phyloP scores from a whole-genome alignment of 2,113 vertebrate genomes.

The Peromyscus californicus region DNA sequence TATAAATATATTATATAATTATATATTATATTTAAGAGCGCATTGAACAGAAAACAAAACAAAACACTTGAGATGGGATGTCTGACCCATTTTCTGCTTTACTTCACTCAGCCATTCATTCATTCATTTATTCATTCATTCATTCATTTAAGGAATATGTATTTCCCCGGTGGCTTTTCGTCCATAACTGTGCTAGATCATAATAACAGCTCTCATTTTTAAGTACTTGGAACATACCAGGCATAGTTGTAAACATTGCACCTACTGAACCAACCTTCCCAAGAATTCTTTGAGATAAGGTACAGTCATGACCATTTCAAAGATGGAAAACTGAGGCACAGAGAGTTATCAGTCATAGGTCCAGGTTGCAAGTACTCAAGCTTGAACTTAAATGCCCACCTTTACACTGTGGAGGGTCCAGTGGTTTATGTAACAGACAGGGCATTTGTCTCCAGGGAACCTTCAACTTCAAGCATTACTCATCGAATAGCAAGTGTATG shows the following conservation, averaged over 20 bases:
- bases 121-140: background rate
- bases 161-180: background rate
- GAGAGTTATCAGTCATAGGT: background rate
- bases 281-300: background rate
- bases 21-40: background rate
- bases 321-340: background rate
- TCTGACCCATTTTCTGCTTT: background rate
- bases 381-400: background rate
- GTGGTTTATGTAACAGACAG: background rate
- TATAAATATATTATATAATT: too few relatives aligned
- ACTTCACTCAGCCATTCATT: background rate
- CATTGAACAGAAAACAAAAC: background rate
- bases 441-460: background rate
- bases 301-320: background rate
- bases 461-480: background rate
- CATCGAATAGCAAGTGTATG: background rate
- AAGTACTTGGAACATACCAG: background rate
- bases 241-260: background rate
- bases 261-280: background rate
- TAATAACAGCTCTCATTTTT: background rate
- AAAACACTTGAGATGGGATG: background rate
- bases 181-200: background rate
- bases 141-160: slow-evolving; percentile 9
- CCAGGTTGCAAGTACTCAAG: background rate
- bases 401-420: background rate